Evolutionary conservation across 2,797 vertebrate species (phyloP).

Genomic region (Mormyrus proboscirostris): DNA sequence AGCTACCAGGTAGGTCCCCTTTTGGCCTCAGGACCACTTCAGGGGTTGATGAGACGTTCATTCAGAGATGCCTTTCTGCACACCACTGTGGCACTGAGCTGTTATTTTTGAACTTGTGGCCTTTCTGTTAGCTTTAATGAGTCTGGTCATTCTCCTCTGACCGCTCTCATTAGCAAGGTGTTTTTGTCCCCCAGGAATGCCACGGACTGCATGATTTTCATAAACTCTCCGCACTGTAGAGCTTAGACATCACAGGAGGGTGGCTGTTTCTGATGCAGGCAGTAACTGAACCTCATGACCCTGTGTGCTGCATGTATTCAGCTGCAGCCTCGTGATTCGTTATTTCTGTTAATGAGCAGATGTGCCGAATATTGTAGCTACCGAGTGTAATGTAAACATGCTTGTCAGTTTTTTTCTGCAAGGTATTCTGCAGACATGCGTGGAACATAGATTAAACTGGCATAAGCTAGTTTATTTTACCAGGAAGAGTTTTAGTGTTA

Average conservation of each 20-base stretch:
- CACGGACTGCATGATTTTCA: not conserved
- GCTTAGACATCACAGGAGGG: not conserved
- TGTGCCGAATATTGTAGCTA: not conserved
- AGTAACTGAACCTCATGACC: not conserved
- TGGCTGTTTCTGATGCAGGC: not conserved
- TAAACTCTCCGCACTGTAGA: not conserved
- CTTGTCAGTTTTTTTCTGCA: not conserved
- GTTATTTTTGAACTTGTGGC: not conserved
- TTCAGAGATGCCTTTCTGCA: not conserved
- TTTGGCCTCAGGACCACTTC: not conserved
- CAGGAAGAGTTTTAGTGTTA: not conserved
- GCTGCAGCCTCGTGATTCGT: not conserved
- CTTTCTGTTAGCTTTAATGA: not conserved
- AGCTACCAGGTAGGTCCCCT: not conserved
- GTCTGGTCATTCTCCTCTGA: conserved; percentile 6
- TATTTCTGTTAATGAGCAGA: not conserved
- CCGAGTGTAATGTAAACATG: not conserved
- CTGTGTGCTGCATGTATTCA: not conserved
- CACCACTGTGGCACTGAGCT: not conserved
- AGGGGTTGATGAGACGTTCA: not conserved
- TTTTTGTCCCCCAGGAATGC: not conserved
- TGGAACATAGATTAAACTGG: not conserved
- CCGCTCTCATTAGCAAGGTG: not conserved
- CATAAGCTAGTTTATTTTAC: not conserved
- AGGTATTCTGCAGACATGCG: not conserved